Evolutionary conservation across 2,888 invertebrate genomes (phyloP).

Genomic region (Dorcus parallelipipedus): DNA sequence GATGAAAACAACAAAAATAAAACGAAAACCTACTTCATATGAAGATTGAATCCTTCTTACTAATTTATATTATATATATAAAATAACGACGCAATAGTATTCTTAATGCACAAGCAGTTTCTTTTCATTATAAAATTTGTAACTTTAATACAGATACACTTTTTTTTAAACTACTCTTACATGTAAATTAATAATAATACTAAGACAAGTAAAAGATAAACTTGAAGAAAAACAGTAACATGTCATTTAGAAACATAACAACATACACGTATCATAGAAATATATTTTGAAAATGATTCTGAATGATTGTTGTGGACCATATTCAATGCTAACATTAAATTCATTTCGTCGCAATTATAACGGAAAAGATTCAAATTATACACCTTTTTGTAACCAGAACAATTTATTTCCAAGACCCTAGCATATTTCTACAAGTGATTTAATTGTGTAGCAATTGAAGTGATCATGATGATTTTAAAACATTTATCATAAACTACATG

Average conservation of each 20-base stretch:
- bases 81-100: constrained; percentile 1
- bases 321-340: constrained; percentile 9
- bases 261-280: constrained; percentile 15
- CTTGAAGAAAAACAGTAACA: constrained; percentile 20
- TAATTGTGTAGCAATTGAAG: no score
- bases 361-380: no score
- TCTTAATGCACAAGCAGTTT: constrained; percentile 15
- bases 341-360: no score
- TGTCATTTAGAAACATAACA: constrained; percentile 19
- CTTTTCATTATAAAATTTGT: constrained; percentile 6
- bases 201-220: constrained; percentile 16
- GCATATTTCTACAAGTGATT: no score
- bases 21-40: constrained; percentile 1
- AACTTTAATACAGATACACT: constrained; percentile 15
- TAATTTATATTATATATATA: constrained; percentile 2
- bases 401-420: no score
- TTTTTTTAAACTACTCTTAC: constrained; percentile 13
- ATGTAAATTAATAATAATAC: constrained; percentile 20
- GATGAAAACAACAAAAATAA: constrained; percentile 1
- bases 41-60: not conserved
- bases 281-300: constrained; percentile 3
- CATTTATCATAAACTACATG: no score
- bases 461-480: no score
- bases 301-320: constrained; percentile 15
- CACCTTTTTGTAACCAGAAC: no score